phyloP scores from a whole-genome alignment of 2,888 invertebrate species.

The Oxyteleia sp. region DNA sequence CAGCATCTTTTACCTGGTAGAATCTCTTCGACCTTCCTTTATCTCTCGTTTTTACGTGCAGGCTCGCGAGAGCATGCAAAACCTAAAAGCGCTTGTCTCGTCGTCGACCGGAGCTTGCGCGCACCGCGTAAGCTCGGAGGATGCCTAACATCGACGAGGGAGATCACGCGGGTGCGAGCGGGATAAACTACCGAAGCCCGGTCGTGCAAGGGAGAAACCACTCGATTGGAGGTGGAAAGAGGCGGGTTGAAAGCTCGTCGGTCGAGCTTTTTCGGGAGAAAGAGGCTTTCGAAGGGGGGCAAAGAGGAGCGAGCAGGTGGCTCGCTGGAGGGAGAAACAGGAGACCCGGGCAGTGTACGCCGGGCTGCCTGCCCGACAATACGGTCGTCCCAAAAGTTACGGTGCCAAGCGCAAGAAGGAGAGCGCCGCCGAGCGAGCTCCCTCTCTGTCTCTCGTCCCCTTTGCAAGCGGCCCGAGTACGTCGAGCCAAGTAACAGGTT shows the following conservation, averaged over 20 bases:
- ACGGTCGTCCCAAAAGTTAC: conserved; percentile 76
- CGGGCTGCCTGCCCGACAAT: conserved; percentile 86
- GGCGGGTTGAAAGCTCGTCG: conserved; percentile 73
- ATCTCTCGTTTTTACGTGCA: conserved; percentile 55
- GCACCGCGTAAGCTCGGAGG: conserved; percentile 57
- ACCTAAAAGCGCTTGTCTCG: conserved; percentile 69
- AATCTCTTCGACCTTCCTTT: conserved; percentile 61
- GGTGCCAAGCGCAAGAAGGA: conserved; percentile 69
- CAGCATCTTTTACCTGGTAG: conserved; percentile 60
- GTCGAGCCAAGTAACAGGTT: conserved; percentile 84
- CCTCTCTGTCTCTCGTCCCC: conserved; percentile 49
- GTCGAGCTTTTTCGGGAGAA: conserved; percentile 79
- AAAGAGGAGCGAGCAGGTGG: conserved; percentile 74
- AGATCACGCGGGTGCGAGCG: conserved; percentile 27
- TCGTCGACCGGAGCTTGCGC: conserved; percentile 74
- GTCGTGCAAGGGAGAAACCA: conserved; percentile 18
- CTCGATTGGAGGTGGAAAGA: conserved; percentile 61
- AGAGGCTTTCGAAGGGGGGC: conserved; percentile 69
- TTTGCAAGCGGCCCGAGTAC: conserved; percentile 66
- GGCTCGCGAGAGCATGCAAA: conserved; percentile 64
- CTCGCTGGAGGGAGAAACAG: conserved; percentile 84
- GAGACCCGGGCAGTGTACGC: conserved; percentile 87
- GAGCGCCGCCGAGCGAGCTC: conserved; percentile 41
- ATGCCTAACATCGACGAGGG: conserved; percentile 62
- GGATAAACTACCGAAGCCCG: conserved; percentile 6